Percentiles rank a stretch among this genome's conserved stretches.
Evolutionary conservation across 23 tunicate genomes (phyloP).

Genomic region (Diplosoma virens): DNA sequence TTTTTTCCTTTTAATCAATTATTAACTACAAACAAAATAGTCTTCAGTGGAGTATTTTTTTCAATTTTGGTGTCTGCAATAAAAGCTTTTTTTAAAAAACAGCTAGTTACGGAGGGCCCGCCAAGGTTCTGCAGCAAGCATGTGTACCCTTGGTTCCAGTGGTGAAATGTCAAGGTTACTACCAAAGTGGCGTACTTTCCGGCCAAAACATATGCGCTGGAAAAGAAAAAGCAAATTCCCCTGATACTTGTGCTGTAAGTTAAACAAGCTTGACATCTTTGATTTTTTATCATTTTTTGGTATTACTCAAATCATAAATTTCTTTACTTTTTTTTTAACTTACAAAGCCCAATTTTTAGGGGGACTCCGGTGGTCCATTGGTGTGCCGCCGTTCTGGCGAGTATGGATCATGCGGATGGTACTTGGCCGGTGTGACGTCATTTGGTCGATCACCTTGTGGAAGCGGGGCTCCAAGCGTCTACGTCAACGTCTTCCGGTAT

Average conservation of each 20-base stretch:
- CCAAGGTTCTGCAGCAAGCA: conserved; percentile 5
- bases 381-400: conserved; percentile 39
- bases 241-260: conserved; percentile 77
- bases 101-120: background rate
- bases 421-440: conserved; percentile 81
- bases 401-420: conserved; percentile 39
- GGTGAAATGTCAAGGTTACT: background rate
- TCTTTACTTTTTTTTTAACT: background rate
- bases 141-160: conserved; percentile 11
- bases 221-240: background rate
- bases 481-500: conserved; percentile 46
- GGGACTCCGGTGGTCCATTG: conserved; percentile 88
- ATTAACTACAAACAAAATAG: no score
- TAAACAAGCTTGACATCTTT: no score
- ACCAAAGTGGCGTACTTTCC: conserved; percentile 8
- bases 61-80: background rate
- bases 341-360: conserved; percentile 29
- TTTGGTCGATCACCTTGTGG: conserved; percentile 72
- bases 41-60: background rate
- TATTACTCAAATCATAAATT: no score
- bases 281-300: no score
- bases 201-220: conserved; percentile 73
- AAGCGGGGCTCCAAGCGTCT: conserved; percentile 57
- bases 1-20: no score
- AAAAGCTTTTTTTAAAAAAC: background rate